Percentiles rank a stretch among this genome's conserved stretches.
Evolutionary conservation across 2,888 invertebrate genomes (phyloP).

Genomic region (Drosophila macrospina): DNA sequence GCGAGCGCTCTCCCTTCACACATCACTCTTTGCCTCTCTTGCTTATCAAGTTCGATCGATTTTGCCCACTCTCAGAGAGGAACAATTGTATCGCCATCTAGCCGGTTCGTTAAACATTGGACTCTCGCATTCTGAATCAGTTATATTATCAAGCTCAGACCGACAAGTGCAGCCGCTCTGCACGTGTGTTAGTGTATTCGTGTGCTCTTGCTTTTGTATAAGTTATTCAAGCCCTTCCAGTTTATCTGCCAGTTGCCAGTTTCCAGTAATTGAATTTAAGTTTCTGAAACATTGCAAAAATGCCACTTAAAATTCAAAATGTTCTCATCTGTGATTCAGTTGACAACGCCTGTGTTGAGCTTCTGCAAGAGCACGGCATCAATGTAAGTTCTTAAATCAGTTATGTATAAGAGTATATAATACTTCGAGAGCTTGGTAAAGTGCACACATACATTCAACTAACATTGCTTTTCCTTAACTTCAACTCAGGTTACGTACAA

Average conservation of each 20-base stretch:
- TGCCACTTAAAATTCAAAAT: conserved; percentile 89
- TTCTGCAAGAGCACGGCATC: conserved; percentile 91
- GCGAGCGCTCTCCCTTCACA: conserved; percentile 4
- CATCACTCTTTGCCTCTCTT: not conserved
- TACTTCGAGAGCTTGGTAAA: not conserved
- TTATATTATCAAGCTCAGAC: conserved; percentile 47
- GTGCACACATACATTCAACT: conserved; percentile 8
- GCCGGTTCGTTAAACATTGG: conserved; percentile 28
- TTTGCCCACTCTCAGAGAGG: conserved; percentile 7
- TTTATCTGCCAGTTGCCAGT: not conserved
- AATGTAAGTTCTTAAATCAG: conserved; percentile 86
- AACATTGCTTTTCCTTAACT: conserved; percentile 22
- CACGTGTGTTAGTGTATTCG: conserved; percentile 3
- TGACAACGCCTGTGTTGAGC: conserved; percentile 93
- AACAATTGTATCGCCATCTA: conserved; percentile 18
- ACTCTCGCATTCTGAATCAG: conserved; percentile 49
- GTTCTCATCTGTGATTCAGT: conserved; percentile 98
- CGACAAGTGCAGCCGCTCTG: conserved; percentile 34
- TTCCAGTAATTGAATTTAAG: conserved; percentile 12
- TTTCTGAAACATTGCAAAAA: conserved; percentile 57
- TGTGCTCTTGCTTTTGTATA: not conserved
- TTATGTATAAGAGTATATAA: not conserved
- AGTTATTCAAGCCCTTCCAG: conserved; percentile 9
- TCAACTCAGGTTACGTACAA: conserved; percentile 87
- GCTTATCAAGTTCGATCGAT: conserved; percentile 32